Evolutionary conservation across 2,113 vertebrate species (phyloP).

Genomic region (Stegostoma tigrinum): DNA sequence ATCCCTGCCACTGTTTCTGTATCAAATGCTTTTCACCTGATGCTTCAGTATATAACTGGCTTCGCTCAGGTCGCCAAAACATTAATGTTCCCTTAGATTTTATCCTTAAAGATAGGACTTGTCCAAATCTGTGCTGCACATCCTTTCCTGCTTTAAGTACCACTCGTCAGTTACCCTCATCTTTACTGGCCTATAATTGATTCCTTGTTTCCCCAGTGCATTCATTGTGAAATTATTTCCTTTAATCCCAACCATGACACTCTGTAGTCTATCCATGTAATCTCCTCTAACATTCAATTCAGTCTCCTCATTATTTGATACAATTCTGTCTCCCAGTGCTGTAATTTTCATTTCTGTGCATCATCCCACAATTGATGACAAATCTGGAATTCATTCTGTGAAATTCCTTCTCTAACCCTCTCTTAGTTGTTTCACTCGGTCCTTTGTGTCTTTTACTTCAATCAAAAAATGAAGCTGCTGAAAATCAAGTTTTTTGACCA

Average conservation of each 20-base stretch:
- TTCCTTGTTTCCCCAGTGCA: neutral
- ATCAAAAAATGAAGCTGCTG: too few relatives aligned
- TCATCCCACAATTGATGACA: too few relatives aligned
- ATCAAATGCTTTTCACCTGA: neutral
- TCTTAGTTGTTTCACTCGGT: neutral
- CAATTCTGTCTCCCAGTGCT: too few relatives aligned
- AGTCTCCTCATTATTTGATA: neutral
- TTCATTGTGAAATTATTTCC: neutral
- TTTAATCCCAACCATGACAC: neutral
- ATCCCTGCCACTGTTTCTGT: neutral
- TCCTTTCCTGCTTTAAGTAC: neutral
- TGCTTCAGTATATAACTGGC: neutral
- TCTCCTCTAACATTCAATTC: neutral
- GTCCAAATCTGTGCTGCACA: neutral
- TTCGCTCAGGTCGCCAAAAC: neutral
- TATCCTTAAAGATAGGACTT: neutral
- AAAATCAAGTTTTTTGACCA: neutral
- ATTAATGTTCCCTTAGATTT: neutral
- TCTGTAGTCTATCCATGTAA: too few relatives aligned
- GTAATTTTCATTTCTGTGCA: neutral
- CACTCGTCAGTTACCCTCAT: neutral
- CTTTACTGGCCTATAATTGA: neutral
- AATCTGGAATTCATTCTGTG: neutral
- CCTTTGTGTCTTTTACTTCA: neutral
- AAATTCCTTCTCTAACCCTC: neutral